Evolutionary conservation across 2,888 invertebrate species (phyloP).

Genomic region (Erpobdella octoculata): DNA sequence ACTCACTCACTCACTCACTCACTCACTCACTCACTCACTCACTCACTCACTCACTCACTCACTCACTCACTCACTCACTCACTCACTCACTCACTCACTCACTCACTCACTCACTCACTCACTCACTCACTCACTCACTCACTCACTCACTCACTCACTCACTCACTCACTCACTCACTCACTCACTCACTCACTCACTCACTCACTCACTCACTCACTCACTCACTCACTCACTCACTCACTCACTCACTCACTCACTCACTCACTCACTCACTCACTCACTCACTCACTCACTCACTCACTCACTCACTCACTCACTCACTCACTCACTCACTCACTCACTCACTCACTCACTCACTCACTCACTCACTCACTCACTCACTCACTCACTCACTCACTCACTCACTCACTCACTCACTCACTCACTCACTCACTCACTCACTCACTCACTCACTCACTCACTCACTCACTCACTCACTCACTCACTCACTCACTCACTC

Average conservation of each 20-base stretch:
- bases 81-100: no score
- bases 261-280: neutral
- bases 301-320: neutral
- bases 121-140: no score
- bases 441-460: neutral
- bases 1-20: no score
- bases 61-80: no score
- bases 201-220: neutral
- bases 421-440: neutral
- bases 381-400: neutral
- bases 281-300: neutral
- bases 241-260: neutral
- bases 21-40: no score
- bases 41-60: no score
- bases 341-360: no score
- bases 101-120: no score
- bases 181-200: neutral
- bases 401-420: neutral
- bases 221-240: neutral
- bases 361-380: no score
- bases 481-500: neutral
- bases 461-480: neutral
- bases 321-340: no score
- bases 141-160: no score
- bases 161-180: no score